Evolutionary conservation across 2,113 vertebrate genomes (phyloP), one percentile per base, ranked within the genome.

Genomic region (Chroicocephalus ridibundus): DNA sequence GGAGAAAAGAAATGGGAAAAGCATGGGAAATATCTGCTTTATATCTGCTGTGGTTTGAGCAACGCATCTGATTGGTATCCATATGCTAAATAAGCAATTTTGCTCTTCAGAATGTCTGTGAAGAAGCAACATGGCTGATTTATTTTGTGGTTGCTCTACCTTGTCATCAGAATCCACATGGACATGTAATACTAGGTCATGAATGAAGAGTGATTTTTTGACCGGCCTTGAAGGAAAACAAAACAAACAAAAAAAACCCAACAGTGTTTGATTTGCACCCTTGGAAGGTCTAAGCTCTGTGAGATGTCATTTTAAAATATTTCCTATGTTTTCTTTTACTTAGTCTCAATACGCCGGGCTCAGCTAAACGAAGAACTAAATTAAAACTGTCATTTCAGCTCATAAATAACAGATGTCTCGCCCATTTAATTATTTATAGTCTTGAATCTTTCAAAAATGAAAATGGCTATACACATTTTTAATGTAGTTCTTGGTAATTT

Each of bases 401-500:
- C 98, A 99, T 99, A 98, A 99, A 99, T 99, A 99, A 99, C 98
- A 98, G 97, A 99, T 98, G 98, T 98, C 97, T 98, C 93, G 61
- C 93, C 96, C 97, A 88, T 97, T 99, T 97, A 99, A 99, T 99
- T 98, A 99, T 99, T 99, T 97, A 99, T 98, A 97, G 96, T 96
- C 94, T 98, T 97, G 97, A 98, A 98, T 98, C 98, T 98, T 98
- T 98, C 97, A 98, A 98, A 98, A 99, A 98, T 98, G 98, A 98
- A 98, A 98, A 98, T 98, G 98, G 98, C 96, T 98, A 97, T 97
- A 98, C 98, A 98, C 97, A 98, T 98, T 98, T 99, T 99, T 98
- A 98, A 99, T 98, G 98, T 98, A 98, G 98, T 98, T 97, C 96
- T 97, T 97, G 95, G 97, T 98, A 98, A 98, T 99, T 99, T 98